Evolutionary conservation across 2,113 vertebrate species (phyloP).

Genomic region (Orthonyx spaldingii): DNA sequence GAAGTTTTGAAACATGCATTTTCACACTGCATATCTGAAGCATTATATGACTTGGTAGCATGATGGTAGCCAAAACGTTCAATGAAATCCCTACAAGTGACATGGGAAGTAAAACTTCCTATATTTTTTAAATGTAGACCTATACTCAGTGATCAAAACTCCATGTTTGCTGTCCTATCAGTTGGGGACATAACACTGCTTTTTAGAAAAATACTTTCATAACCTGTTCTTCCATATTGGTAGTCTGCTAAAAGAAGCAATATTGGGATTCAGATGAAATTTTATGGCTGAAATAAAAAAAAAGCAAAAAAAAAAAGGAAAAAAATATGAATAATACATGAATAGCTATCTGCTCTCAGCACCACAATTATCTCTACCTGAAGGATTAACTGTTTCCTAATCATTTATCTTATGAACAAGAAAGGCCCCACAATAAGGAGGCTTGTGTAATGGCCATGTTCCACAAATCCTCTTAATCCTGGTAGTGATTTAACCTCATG

Average conservation of each 20-base stretch:
- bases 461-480: not conserved
- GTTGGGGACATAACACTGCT: not conserved
- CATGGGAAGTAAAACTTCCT: not conserved
- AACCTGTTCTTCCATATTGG: not conserved
- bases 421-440: not conserved
- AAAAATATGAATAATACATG: no score
- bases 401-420: not conserved
- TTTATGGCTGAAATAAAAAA: not conserved
- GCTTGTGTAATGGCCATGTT: not conserved
- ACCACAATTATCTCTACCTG: not conserved
- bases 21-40: not conserved
- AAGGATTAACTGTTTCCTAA: not conserved
- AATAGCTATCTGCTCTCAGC: not conserved
- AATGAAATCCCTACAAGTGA: not conserved
- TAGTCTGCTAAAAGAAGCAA: not conserved
- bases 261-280: not conserved
- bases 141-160: not conserved
- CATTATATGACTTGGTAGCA: not conserved
- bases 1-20: not conserved
- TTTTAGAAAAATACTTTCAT: not conserved
- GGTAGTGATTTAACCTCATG: not conserved
- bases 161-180: not conserved
- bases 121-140: not conserved
- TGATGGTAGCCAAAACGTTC: not conserved
- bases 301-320: not conserved